Evolutionary conservation across 2,888 invertebrate genomes (phyloP), one percentile per base, ranked within the genome.

Genomic region (Adela reaumurella): DNA sequence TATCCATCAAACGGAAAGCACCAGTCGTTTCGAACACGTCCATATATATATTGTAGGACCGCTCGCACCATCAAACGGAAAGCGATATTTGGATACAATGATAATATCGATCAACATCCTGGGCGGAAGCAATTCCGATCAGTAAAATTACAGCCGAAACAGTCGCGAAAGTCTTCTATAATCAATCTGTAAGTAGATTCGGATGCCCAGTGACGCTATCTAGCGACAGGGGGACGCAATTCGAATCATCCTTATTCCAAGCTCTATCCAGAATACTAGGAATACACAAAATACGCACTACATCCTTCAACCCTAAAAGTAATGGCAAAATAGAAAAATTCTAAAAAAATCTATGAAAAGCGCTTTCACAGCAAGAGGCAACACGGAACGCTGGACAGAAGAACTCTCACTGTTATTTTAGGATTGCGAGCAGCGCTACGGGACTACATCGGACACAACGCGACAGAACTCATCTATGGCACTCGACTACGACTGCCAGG

Each of bases 201-300:
- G 49, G 49, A 11, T 17, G 42, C 19, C 46, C 46, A 2, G 11
- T 11, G 49, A 46, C 19, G n/a, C 59, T 59, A 10, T 67, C 64
- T 50, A 57, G 59, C 35, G 55, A 62, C 8, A 64, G 64, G 49
- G 63, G 68, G 46, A 28, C 63, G 2, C 62, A 66, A 53, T 55
- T 68, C 1, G 57, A 65, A 19, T 64, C 63, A 2, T 55, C 57
- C 3, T 61, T 64, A 42, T 52, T 57, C 49, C 57, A 56, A 1
- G 49, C 64, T 1, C 57, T 59, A 46, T 52, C 59, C 50, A 49
- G 44, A 29, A 41, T 50, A 6, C 20, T 53, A 44, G 53, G 53
- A 8, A 43, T 52, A 17, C 11, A 46, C 35, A 49, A 44, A 24
- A 19, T 49, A 8, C 18, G 17, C 43, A 58, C 56, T 1, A 52